Evolutionary conservation across 35 echinoderm and acorn worm species (phyloP), one percentile per base, ranked within the genome.

Genomic region (Ptychodera flava): DNA sequence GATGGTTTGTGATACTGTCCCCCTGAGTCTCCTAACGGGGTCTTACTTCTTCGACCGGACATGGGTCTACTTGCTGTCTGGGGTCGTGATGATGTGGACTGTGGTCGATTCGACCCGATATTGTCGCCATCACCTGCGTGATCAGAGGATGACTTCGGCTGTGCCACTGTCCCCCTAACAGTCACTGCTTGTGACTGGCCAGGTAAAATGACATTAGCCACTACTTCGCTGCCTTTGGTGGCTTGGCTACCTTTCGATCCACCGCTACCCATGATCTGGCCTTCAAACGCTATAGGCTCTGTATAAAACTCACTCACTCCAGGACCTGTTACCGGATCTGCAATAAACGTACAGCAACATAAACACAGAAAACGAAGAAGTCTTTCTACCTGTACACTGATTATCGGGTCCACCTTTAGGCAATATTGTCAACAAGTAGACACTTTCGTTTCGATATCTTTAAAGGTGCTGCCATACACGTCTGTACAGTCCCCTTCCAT

Each of bases 141-240:
- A 22, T 52, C 30, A 1, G 34, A 77, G 34, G 89, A 34, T 22
- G 45, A 12, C 45, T 64, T 64, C 37, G 82, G 37, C 30, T 36
- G 0, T 16, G 85, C 82, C 31, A 97, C 34, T 77, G 92, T 77
- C 80, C 92, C 95, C 38, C 32, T 91, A 82, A 97, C 83, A 81
- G 85, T 91, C 36, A 97, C 85, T 76, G 95, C 89, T 80, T 89
- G 33, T 0, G 89, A 76, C 64, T 92, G 82, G 28, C 93, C 91
- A 37, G 92, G 92, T 16, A 94, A 77, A 15, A 92, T 80, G 29
- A 97, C 90, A 29, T 97, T 92, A 31, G 95, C 95, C 76, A 92
- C 90, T 29, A 97, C 92, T 12, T 83, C 37, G 30, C 29, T 29
- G 2, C 27, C 30, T 30, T 30, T 82, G 1, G 82, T 28, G 16